Percentiles rank a stretch among this genome's conserved stretches.
Conservation (phyloP, 2,888 invertebrate genomes). For the Tiliacea aurago region DNA sequence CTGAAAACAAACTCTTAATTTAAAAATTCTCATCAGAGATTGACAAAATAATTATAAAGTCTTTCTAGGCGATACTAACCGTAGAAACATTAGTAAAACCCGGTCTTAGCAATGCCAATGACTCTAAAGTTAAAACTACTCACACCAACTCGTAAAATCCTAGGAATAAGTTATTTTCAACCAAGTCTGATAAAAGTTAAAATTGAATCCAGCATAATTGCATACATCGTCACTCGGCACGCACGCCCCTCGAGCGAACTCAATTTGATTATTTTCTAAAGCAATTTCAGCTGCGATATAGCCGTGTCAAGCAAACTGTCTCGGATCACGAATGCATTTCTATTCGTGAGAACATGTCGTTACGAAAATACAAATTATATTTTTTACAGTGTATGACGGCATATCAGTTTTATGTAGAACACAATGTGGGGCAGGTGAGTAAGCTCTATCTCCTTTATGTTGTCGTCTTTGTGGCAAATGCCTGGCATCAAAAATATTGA, state of each 20-base stretch:
- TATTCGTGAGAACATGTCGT: slow-evolving; percentile 62
- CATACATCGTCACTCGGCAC: slow-evolving; percentile 45
- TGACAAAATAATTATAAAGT: background rate
- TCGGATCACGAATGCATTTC: slow-evolving; percentile 60
- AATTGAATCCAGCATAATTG: slow-evolving; percentile 58
- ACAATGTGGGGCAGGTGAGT: slow-evolving; percentile 1
- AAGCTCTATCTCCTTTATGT: slow-evolving; percentile 10
- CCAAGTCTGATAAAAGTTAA: slow-evolving; percentile 48
- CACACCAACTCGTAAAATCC: slow-evolving; percentile 18
- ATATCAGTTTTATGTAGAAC: slow-evolving; percentile 11
- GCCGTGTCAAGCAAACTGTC: slow-evolving; percentile 61
- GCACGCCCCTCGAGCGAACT: slow-evolving; percentile 43
- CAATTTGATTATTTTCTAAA: slow-evolving; percentile 63
- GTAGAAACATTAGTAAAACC: background rate
- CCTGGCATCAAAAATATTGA: background rate
- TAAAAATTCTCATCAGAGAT: background rate
- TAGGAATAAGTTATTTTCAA: slow-evolving; percentile 43
- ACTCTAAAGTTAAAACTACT: slow-evolving; percentile 6
- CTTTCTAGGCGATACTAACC: background rate
- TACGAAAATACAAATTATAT: slow-evolving; percentile 48
- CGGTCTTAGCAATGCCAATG: slow-evolving; percentile 12
- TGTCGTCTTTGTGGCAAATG: background rate
- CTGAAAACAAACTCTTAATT: background rate
- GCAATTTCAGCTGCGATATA: slow-evolving; percentile 54
- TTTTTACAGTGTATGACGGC: slow-evolving; percentile 43